Evolutionary conservation across 2,113 vertebrate species (phyloP).

Genomic region (Forbesichthys agassizii): DNA sequence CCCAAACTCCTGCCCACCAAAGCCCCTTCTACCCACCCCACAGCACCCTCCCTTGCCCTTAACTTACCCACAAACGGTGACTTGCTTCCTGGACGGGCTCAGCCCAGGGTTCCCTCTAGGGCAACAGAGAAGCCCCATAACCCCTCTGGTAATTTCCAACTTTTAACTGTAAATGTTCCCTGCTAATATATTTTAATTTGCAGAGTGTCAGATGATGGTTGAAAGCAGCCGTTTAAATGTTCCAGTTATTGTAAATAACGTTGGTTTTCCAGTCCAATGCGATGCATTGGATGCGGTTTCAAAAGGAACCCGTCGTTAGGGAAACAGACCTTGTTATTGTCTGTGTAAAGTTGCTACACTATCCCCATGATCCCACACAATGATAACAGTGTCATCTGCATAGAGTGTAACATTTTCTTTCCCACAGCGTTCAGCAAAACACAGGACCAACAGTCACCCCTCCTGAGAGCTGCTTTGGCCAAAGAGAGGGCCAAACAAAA

Average conservation of each 20-base stretch:
- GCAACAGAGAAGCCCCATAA: conserved; percentile 54
- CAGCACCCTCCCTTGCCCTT: conserved; percentile 41
- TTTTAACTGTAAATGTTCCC: conserved; percentile 14
- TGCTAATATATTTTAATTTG: conserved; percentile 7
- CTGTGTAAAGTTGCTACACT: conserved; percentile 1
- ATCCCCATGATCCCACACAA: conserved; percentile 8
- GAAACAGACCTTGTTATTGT: background rate
- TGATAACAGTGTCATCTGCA: conserved; percentile 17
- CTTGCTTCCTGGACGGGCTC: conserved; percentile 36
- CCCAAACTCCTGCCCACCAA: conserved; percentile 48
- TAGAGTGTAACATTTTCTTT: conserved; percentile 33
- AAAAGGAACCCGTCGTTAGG: background rate
- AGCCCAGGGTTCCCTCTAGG: conserved; percentile 52
- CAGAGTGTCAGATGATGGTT: background rate
- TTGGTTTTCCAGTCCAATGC: too few species aligned
- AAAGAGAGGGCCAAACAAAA: conserved; percentile 45
- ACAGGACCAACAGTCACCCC: conserved; percentile 36
- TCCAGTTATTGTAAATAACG: too few species aligned
- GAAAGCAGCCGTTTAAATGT: too few species aligned
- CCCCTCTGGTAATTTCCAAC: conserved; percentile 66
- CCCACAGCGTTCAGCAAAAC: conserved; percentile 47
- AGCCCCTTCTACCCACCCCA: conserved; percentile 37
- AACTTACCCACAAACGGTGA: conserved; percentile 33
- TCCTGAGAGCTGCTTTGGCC: conserved; percentile 39
- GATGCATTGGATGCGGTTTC: background rate